Conservation (phyloP, 2,113 vertebrate species). For the Sinocyclocheilus rhinocerous region DNA sequence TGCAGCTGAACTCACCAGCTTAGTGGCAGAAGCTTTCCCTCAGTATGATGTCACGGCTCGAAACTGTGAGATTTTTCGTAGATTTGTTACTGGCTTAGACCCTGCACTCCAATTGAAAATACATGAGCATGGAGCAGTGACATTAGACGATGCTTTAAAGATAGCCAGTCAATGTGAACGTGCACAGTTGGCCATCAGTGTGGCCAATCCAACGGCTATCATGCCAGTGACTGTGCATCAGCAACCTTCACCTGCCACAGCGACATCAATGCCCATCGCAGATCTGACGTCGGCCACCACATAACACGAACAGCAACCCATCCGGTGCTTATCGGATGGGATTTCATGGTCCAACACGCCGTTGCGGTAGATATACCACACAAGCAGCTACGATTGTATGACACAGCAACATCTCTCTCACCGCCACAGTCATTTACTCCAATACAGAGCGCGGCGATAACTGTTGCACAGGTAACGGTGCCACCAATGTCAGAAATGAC, state of each 20-base stretch:
- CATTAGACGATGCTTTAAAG: background rate
- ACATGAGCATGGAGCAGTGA: constrained; percentile 18
- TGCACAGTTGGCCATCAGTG: background rate
- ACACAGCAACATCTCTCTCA: too few species aligned
- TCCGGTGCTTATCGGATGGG: too few species aligned
- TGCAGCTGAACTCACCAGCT: constrained; percentile 23
- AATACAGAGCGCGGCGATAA: too few species aligned
- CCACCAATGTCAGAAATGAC: too few species aligned
- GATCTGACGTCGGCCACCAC: background rate
- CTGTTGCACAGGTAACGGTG: too few species aligned
- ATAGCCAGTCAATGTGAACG: background rate
- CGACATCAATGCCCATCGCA: background rate
- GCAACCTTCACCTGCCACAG: background rate
- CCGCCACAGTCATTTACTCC: too few species aligned
- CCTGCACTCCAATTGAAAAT: background rate
- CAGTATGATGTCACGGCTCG: background rate
- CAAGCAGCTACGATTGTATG: too few species aligned
- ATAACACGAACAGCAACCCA: too few species aligned
- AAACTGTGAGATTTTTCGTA: background rate
- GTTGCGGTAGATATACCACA: too few species aligned
- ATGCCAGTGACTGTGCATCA: too few species aligned
- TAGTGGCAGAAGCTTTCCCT: constrained; percentile 15
- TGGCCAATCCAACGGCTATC: too few species aligned
- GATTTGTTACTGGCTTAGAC: constrained; percentile 18
- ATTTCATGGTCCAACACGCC: too few species aligned